Base-by-base conservation (phyloP, 2,797 vertebrate genomes). In the Coracias cyanogaster region DNA sequence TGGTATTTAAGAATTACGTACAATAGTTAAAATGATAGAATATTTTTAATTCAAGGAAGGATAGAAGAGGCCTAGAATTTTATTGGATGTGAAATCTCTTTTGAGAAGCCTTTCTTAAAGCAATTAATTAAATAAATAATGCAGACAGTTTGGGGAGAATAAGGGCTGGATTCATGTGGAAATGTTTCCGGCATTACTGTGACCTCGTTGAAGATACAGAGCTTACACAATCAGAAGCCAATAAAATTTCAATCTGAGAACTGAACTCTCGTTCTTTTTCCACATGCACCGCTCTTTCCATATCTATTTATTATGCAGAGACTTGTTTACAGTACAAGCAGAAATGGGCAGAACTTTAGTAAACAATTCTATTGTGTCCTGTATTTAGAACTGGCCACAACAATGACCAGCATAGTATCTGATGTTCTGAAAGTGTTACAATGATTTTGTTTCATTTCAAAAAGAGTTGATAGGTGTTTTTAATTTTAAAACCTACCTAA, bases 111-210 rank as follows among this genome's bases (percentile, higher is more conserved):
- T 67, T 74, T 81, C 12, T 73, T 82, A 24, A 90, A 82, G 25
- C 51, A 70, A 91, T 29, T 78, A 80, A 86, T 16, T 78, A 88
- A 78, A 33, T 57, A 91, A 85, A 78, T 33, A 86, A 81, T 16
- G 15, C 51, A 82, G 58, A 54, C 9, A 58, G 11, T 71, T 28
- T 92, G 52, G 41, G 49, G 57, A 81, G 74, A 91, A 92, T 80
- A 96, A 94, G 57, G 86, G 29, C 82, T 78, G 79, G 85, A 95
- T 97, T 96, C 24, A 94, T 39, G 21, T 4, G 7, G 64, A 85
- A 87, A 94, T 77, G 79, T 41, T 93, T 89, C 81, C 19, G 4
- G 29, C 52, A 35, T 93, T 79, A 74, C 78, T 46, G 33, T 69
- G 65, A 26, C 45, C 49, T 78, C 3, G 2, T 57, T 88, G 84